Evolutionary conservation across 2,113 vertebrate species (phyloP).

Genomic region (Pogona vitticeps): DNA sequence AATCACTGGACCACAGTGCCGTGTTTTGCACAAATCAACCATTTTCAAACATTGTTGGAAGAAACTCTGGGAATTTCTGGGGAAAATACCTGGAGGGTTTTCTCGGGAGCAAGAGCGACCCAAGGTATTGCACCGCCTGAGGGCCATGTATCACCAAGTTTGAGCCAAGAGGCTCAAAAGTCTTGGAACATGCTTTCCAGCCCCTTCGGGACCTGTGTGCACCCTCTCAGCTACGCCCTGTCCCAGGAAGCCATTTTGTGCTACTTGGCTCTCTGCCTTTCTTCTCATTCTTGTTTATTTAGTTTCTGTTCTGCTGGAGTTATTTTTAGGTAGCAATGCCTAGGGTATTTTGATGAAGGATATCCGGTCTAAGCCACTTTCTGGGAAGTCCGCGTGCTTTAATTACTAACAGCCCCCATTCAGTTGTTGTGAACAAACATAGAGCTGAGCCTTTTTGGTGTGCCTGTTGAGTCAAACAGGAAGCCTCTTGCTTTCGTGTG

Average conservation of each 20-base stretch:
- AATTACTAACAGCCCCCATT: constrained; percentile 81
- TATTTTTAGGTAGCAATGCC: constrained; percentile 81
- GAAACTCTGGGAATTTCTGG: background rate
- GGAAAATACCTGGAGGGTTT: background rate
- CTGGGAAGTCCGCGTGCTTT: constrained; percentile 80
- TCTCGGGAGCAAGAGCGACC: background rate
- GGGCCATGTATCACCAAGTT: background rate
- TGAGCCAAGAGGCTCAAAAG: background rate
- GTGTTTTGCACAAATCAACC: background rate
- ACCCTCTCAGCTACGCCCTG: accelerated
- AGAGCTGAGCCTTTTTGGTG: background rate
- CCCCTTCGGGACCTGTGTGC: background rate
- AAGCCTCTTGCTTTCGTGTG: constrained; percentile 62
- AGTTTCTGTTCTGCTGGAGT: constrained; percentile 48
- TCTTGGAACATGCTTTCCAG: background rate
- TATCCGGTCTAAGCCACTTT: constrained; percentile 80
- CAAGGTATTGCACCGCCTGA: background rate
- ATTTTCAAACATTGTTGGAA: background rate
- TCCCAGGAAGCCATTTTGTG: background rate
- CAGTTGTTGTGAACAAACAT: constrained; percentile 46
- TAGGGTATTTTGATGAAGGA: constrained; percentile 79
- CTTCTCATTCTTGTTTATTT: constrained; percentile 44
- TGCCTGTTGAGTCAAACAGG: constrained; percentile 78
- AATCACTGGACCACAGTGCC: background rate
- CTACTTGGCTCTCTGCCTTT: constrained; percentile 11